Base-by-base conservation (phyloP, 2,888 invertebrate genomes). In the Xanthia togata region DNA sequence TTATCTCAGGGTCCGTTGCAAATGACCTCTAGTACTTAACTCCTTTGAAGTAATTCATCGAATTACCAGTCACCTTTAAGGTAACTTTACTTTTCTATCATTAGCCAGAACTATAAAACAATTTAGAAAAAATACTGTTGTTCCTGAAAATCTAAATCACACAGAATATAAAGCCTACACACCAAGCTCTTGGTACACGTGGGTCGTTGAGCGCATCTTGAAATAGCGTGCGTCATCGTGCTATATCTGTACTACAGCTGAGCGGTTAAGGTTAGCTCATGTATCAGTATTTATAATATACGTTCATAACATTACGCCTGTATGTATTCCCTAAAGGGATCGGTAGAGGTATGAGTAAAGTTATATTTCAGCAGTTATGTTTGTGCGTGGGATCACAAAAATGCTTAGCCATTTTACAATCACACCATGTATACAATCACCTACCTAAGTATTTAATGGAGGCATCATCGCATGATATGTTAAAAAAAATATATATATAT, bases 231-330 rank as follows among this genome's bases (percentile, higher is more conserved):
- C 70, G 50, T 68, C 68, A 41, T 31, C 26, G 70, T 26, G 44
- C 59, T 84, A 85, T 84, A 82, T 73, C 31, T 23, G 67, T 70
- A 6, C 35, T 12, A 53, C 84, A 85, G 85, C 85, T 84, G 85
- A 85, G 59, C 75, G 84, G 84, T 76, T 79, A 85, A 85, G 82
- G 84, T 62, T 85, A 38, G 0, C 6, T 23, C 26, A 38, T 8
- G 35, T 41, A 53, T 64, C 53, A 26, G 2, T 55, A 69, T 44
- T 69, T 41, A 67, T 76, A 44, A 26, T 78, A 70, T 38, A 65
- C 20, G 23, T 23, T 60, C 53, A 26, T 17, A 57, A 12, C n/a
- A n/a, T 57, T 14, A 14, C 6, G 14, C 14, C 1, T 14, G 26
- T 26, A n/a, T 6, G 26, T 26, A n/a, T n/a, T 17, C 8, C 14